Base-by-base conservation (phyloP, 2,888 invertebrate species). In the Clusia tigrina region DNA sequence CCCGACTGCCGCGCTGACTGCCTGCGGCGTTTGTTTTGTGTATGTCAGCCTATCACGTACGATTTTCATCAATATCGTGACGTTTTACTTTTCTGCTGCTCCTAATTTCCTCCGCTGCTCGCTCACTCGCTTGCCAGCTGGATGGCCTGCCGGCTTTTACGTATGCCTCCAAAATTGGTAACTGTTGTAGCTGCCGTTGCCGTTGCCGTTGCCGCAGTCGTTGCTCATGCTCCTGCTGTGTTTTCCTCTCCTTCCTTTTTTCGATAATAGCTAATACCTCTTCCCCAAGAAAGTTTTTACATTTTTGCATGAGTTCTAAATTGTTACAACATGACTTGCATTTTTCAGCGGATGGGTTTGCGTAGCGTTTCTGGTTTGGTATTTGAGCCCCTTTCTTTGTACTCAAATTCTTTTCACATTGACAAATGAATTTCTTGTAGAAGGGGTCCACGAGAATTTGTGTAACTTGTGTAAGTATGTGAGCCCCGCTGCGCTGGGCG, bases 1-100 rank as follows among this genome's bases (percentile, higher is more conserved):
- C 32, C 32, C 6, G 6, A 12, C 12, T 32, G 32, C 32, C 12
- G 32, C 32, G 32, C 32, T 12, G n/a, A n/a, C n/a, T n/a, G n/a
- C n/a, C n/a, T n/a, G n/a, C n/a, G n/a, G n/a, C n/a, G n/a, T n/a
- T n/a, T n/a, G n/a, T n/a, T n/a, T n/a, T n/a, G n/a, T n/a, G n/a
- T n/a, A 42, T n/a, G 42, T 17, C 42, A 77, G 74, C 74, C 77
- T 76, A 77, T 77, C 74, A 75, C 74, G 74, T 75, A 75, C 71
- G 69, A 74, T 75, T 68, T 73, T 76, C 74, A 75, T 75, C 77
- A 75, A 75, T 75, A 75, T 77, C 77, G 74, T 73, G 72, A 75
- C 78, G 74, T 74, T 75, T 77, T 77, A 74, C 22, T 18, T 48
- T 48, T 18, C 18, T 42, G 42, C 42, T n/a, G 42, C n/a, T 42